Percentiles rank a stretch among this genome's conserved stretches.
phyloP scores from a whole-genome alignment of 2,797 vertebrate species.

The Hippoglossus hippoglossus region DNA sequence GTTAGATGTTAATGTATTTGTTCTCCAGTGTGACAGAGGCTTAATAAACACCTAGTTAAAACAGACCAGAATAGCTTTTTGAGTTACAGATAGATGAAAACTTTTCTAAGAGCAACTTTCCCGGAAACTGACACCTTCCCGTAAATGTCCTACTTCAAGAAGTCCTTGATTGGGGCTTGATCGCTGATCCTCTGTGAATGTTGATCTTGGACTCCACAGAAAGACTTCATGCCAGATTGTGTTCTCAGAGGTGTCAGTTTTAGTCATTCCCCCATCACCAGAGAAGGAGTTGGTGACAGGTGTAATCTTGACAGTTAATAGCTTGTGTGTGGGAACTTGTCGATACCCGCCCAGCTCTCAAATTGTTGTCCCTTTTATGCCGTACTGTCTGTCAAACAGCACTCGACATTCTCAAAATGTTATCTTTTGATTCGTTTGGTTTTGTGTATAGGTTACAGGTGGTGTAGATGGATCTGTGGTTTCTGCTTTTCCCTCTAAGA shows the following conservation, averaged over 20 bases:
- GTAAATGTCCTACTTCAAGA: slow-evolving; percentile 24
- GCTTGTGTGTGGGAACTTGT: slow-evolving; percentile 57
- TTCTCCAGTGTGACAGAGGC: neutral
- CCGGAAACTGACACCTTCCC: slow-evolving; percentile 35
- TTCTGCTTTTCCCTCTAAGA: neutral
- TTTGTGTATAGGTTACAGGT: neutral
- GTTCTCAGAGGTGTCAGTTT: slow-evolving; percentile 57
- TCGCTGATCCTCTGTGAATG: slow-evolving; percentile 37
- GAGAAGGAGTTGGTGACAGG: slow-evolving; percentile 58
- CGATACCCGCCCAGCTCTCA: slow-evolving; percentile 31
- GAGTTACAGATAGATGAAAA: slow-evolving; percentile 2
- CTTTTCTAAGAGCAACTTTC: neutral
- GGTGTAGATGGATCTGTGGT: slow-evolving; percentile 1
- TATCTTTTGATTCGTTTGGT: neutral
- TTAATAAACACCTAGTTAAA: neutral
- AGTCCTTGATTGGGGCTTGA: slow-evolving; percentile 30
- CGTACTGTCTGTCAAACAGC: slow-evolving; percentile 6
- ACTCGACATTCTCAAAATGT: slow-evolving; percentile 27
- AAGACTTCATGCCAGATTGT: slow-evolving; percentile 34
- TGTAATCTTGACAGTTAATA: slow-evolving; percentile 61
- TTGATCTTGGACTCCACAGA: slow-evolving; percentile 40
- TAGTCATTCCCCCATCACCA: slow-evolving; percentile 44
- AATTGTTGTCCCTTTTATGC: slow-evolving; percentile 32
- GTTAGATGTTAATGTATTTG: neutral
- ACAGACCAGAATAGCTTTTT: neutral